A percentile compares a stretch with the other conserved stretches of the same genome.
Conservation (phyloP, 1,140 invertebrate species). For the Trichonephila inaurata region DNA sequence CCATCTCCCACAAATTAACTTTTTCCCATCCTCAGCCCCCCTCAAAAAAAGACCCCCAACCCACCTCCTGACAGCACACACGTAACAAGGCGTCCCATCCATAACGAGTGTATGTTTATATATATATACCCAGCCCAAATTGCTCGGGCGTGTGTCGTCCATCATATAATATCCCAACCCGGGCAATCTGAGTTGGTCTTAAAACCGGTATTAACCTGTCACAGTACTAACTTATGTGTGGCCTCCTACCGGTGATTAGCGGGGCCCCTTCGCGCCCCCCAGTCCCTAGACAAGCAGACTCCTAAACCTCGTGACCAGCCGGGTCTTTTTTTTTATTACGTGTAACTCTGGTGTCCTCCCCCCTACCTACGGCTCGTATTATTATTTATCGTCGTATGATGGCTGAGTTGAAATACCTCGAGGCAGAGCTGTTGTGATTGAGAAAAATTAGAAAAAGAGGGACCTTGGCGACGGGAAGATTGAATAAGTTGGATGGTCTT, state of each 20-base stretch:
- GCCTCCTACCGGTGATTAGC: slow-evolving; percentile 68
- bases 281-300: slow-evolving; percentile 61
- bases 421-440: slow-evolving; percentile 28
- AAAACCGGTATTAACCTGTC: slow-evolving; percentile 73
- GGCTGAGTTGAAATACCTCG: slow-evolving; percentile 8
- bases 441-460: slow-evolving; percentile 30
- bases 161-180: slow-evolving; percentile 58
- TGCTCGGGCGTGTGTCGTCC: slow-evolving; percentile 70
- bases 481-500: background rate
- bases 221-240: slow-evolving; percentile 60
- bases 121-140: slow-evolving; percentile 45
- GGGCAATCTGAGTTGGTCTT: slow-evolving; percentile 64
- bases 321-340: slow-evolving; percentile 16
- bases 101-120: slow-evolving; percentile 23
- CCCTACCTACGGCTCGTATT: background rate
- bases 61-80: background rate
- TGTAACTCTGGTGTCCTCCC: background rate
- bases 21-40: background rate
- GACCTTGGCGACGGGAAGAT: background rate
- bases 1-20: background rate
- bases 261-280: slow-evolving; percentile 40
- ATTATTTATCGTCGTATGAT: slow-evolving; percentile 30
- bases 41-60: background rate
- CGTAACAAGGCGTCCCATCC: slow-evolving; percentile 45
- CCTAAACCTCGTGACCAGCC: slow-evolving; percentile 33